Conservation (phyloP, 2,797 vertebrate genomes). For the Pantherophis vulpinus region DNA sequence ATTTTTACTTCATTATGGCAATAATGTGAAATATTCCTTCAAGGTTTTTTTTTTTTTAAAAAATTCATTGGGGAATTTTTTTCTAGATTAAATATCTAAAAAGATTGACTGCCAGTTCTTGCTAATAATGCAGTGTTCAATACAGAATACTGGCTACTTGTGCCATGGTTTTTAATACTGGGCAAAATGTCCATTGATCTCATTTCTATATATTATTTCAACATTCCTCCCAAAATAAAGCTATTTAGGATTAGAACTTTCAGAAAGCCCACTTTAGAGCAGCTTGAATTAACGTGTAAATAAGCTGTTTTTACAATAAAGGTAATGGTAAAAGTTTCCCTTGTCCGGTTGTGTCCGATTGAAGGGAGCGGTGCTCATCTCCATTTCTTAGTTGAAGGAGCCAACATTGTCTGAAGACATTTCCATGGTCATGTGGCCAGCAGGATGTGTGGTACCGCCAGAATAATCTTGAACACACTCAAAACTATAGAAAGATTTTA, state of each 20-base stretch:
- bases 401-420: not conserved
- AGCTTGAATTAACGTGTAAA: not conserved
- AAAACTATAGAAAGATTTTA: not conserved
- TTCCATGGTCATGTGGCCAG: not conserved
- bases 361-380: not conserved
- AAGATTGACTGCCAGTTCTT: constrained; percentile 18
- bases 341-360: not conserved
- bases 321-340: not conserved
- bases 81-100: not conserved
- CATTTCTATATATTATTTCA: not conserved
- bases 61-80: not conserved
- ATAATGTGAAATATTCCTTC: constrained; percentile 41
- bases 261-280: not conserved
- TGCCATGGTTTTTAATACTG: not conserved
- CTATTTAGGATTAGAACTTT: not conserved
- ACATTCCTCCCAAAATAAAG: not conserved
- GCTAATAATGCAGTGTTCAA: not conserved
- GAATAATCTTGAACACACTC: no score
- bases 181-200: not conserved
- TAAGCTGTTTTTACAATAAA: not conserved
- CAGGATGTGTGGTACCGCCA: not conserved
- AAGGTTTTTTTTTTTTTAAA: constrained; percentile 3
- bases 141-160: not conserved
- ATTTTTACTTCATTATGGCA: constrained; percentile 52
- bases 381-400: not conserved